Conservation (phyloP, 2,888 invertebrate genomes). For the Drosophila fungiperda region DNA sequence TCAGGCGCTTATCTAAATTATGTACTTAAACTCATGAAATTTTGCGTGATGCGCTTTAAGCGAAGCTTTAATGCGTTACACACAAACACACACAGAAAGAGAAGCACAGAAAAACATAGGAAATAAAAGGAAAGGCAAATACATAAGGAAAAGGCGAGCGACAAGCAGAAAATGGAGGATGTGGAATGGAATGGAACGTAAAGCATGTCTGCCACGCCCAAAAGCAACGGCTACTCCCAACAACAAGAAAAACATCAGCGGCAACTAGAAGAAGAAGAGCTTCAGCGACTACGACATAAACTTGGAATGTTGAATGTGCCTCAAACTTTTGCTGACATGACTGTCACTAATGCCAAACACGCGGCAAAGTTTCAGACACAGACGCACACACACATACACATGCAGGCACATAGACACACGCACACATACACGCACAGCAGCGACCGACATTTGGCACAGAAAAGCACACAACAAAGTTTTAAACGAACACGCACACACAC, state of each 20-base stretch:
- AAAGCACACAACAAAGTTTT: constrained; percentile 68
- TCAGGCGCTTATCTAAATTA: constrained; percentile 55
- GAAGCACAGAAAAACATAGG: background rate
- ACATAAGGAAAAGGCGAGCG: constrained; percentile 4
- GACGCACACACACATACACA: constrained; percentile 41
- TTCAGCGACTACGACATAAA: constrained; percentile 66
- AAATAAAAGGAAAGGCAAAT: constrained; percentile 6
- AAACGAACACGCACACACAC: constrained; percentile 38
- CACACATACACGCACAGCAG: constrained; percentile 27
- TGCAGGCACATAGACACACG: constrained; percentile 9
- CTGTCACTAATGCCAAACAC: constrained; percentile 82
- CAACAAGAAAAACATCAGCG: background rate
- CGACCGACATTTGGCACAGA: constrained; percentile 69
- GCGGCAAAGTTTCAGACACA: constrained; percentile 80
- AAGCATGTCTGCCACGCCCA: constrained; percentile 65
- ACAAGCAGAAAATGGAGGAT: constrained; percentile 17
- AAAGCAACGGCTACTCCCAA: constrained; percentile 26
- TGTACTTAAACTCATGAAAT: constrained; percentile 46
- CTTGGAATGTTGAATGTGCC: constrained; percentile 79
- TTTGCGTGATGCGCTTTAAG: constrained; percentile 52
- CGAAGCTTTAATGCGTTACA: constrained; percentile 52
- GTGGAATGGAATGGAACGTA: constrained; percentile 24
- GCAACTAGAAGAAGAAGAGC: constrained; percentile 10
- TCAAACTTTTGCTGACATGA: constrained; percentile 82
- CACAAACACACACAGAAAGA: background rate